Conservation (phyloP, 2,888 invertebrate species). For the Cephus pygmeus region DNA sequence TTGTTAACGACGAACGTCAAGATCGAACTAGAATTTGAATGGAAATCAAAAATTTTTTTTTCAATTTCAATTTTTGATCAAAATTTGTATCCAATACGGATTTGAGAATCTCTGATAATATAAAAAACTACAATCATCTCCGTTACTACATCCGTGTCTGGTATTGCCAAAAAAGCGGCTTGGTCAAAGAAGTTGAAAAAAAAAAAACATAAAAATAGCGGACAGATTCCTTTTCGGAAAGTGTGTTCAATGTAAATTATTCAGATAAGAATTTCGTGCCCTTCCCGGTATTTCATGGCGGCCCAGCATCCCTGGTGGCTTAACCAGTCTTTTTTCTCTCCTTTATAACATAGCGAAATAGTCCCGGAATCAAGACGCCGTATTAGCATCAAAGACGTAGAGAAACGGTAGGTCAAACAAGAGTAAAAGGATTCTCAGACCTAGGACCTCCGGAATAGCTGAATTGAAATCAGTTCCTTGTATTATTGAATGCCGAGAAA, state of each 20-base stretch:
- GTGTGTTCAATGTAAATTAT: background rate
- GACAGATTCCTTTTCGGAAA: background rate
- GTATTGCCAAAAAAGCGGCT: background rate
- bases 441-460: conserved; percentile 39
- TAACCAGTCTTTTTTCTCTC: conserved; percentile 23
- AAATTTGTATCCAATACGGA: background rate
- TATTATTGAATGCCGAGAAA: conserved; percentile 12
- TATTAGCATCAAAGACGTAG: conserved; percentile 57
- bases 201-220: background rate
- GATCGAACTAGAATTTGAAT: background rate
- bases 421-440: conserved; percentile 13
- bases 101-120: background rate
- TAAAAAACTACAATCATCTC: background rate
- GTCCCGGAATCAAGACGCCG: conserved; percentile 51
- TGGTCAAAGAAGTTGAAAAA: background rate
- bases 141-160: background rate
- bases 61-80: background rate
- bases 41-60: background rate
- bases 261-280: conserved; percentile 9
- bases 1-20: background rate
- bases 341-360: conserved; percentile 37
- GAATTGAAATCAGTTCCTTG: conserved; percentile 51
- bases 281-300: conserved; percentile 50
- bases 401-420: conserved; percentile 28
- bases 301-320: conserved; percentile 36